Evolutionary conservation across 2,113 vertebrate genomes (phyloP).

Genomic region (Dicaeum eximium): DNA sequence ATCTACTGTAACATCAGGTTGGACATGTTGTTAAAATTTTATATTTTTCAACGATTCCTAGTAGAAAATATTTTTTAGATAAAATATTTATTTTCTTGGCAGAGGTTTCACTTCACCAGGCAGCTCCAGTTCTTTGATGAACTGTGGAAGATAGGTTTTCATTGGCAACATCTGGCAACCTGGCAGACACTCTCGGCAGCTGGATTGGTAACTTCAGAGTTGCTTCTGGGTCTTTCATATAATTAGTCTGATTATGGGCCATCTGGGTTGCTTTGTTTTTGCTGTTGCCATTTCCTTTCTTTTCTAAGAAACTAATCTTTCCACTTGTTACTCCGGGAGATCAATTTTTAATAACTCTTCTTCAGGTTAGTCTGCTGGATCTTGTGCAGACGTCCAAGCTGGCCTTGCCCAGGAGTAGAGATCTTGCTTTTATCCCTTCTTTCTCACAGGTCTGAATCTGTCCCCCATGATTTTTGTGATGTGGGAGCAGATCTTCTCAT

Average conservation of each 20-base stretch:
- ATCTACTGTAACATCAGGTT: neutral
- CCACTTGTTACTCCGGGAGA: constrained; percentile 15
- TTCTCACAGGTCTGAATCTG: neutral
- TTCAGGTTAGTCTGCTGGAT: constrained; percentile 1
- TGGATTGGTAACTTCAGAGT: constrained; percentile 62
- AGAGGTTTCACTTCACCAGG: neutral
- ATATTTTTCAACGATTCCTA: neutral
- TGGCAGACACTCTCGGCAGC: constrained; percentile 53
- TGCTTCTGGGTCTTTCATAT: constrained; percentile 61
- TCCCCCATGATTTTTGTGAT: neutral
- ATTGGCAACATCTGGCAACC: constrained; percentile 66
- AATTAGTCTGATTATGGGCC: constrained; percentile 70
- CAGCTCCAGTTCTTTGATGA: constrained; percentile 40
- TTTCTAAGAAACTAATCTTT: constrained; percentile 36
- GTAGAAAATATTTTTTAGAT: constrained; percentile 24
- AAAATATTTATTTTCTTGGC: constrained; percentile 45
- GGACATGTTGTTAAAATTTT: neutral
- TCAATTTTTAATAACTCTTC: constrained; percentile 42
- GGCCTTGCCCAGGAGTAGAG: neutral
- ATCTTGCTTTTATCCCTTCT: neutral
- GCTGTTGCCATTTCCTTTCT: constrained; percentile 15
- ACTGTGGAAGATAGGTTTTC: constrained; percentile 38
- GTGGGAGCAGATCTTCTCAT: constrained; percentile 3
- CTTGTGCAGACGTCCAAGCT: neutral
- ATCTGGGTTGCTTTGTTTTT: constrained; percentile 62